Percentiles rank a stretch among this genome's conserved stretches.
Conservation (phyloP, 2,113 vertebrate species). For the Tenebrosternarchus preto region DNA sequence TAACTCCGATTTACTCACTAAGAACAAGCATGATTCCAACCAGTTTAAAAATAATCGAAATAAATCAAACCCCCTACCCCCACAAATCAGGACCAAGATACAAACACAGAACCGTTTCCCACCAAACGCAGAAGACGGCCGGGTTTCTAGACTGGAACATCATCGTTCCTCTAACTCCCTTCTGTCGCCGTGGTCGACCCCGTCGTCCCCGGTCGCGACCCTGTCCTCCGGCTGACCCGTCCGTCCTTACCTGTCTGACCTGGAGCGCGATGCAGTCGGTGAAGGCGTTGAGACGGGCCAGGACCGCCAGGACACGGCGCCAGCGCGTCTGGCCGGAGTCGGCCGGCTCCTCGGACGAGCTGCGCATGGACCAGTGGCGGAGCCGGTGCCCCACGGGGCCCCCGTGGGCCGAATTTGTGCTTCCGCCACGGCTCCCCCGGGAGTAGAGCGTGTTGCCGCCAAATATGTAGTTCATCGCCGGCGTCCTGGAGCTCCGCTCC, state of each 20-base stretch:
- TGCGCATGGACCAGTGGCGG: constrained; percentile 83
- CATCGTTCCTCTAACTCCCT: no score
- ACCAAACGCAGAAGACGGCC: no score
- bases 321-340: constrained; percentile 77
- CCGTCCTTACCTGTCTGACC: constrained; percentile 81
- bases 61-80: no score
- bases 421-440: constrained; percentile 81
- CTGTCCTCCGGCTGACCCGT: constrained; percentile 63
- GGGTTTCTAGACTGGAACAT: no score
- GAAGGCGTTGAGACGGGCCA: constrained; percentile 81
- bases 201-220: constrained; percentile 42
- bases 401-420: constrained; percentile 76
- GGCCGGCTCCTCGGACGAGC: constrained; percentile 78
- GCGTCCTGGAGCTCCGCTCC: constrained; percentile 53
- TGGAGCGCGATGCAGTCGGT: constrained; percentile 85
- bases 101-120: neutral
- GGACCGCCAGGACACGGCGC: constrained; percentile 83
- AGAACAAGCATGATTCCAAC: neutral
- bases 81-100: neutral
- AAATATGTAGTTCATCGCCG: constrained; percentile 92
- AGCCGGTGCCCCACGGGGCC: constrained; percentile 77
- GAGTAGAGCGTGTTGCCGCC: constrained; percentile 87
- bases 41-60: no score
- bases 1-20: neutral
- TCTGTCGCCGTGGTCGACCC: no score